Conservation (phyloP, 1,140 invertebrate genomes). For the Homalodisca vitripennis region DNA sequence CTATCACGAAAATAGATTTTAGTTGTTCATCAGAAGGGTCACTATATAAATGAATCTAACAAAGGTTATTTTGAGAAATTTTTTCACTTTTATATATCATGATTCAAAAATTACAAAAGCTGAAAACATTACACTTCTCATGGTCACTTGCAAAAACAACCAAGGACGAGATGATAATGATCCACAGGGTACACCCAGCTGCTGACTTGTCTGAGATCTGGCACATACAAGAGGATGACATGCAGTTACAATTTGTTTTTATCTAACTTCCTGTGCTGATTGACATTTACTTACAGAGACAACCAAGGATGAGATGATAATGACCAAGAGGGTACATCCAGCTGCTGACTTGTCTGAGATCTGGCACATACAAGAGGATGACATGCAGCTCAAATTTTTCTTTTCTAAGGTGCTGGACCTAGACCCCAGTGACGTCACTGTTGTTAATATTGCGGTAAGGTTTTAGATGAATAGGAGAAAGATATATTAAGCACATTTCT, state of each 20-base stretch:
- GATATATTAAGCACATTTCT: no score
- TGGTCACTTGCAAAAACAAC: background rate
- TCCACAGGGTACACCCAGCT: background rate
- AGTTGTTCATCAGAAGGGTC: no score
- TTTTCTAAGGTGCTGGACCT: slow-evolving; percentile 5
- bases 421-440: background rate
- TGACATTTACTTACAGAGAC: no score
- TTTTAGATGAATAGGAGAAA: no score
- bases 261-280: no score
- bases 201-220: background rate
- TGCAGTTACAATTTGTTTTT: background rate
- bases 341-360: background rate
- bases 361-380: background rate
- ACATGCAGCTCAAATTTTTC: background rate
- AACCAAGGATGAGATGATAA: background rate
- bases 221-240: background rate
- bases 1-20: no score
- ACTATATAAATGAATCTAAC: no score
- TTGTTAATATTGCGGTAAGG: background rate
- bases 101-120: no score
- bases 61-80: no score
- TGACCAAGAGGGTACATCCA: background rate
- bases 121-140: no score
- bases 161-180: background rate
- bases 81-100: no score